phyloP scores from a whole-genome alignment of 2,797 vertebrate species.

The Galago senegalensis region DNA sequence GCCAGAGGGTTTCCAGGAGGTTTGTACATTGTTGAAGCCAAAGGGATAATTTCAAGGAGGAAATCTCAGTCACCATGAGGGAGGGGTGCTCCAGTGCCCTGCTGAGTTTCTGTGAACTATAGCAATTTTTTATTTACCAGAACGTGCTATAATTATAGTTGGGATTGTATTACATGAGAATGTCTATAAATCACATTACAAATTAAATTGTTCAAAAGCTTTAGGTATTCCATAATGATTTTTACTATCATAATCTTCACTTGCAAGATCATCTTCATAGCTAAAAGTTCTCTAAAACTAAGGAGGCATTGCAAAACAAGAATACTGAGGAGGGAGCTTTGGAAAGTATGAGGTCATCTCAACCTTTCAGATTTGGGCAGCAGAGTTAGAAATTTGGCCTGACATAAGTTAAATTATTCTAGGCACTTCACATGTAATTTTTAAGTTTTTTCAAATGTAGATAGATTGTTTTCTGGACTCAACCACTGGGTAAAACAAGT shows the following conservation, averaged over 20 bases:
- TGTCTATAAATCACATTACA: background rate
- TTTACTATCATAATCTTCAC: background rate
- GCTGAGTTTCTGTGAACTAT: background rate
- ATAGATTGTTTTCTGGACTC: background rate
- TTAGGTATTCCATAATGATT: background rate
- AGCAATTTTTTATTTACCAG: background rate
- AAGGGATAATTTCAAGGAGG: background rate
- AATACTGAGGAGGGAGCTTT: background rate
- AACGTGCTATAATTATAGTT: background rate
- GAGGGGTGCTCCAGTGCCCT: background rate
- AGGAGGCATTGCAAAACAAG: background rate
- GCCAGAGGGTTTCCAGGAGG: background rate
- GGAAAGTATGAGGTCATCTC: background rate
- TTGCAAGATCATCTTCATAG: background rate
- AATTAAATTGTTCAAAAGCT: background rate
- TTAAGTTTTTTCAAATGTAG: background rate
- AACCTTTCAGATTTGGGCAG: background rate
- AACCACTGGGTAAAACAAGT: background rate
- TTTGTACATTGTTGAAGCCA: background rate
- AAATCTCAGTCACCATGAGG: background rate
- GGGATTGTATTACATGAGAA: background rate
- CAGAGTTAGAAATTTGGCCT: background rate
- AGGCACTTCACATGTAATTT: background rate
- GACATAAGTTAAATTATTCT: no score
- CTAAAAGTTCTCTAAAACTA: background rate